Conservation (phyloP, 2,797 vertebrate genomes). For the Phataginus tricuspis region DNA sequence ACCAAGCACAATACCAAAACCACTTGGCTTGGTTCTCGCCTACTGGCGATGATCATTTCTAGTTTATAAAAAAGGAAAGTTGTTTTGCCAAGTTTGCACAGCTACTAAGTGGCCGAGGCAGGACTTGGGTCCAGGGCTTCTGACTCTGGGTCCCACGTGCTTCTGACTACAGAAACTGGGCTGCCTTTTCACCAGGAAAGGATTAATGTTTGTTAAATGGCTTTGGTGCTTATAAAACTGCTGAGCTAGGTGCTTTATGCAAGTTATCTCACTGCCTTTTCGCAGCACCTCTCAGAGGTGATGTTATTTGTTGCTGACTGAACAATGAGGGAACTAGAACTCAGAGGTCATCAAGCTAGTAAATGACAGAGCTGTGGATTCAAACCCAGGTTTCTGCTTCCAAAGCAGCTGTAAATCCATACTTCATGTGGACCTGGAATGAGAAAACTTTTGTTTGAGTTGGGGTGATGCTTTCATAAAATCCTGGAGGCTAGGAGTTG, state of each 20-base stretch:
- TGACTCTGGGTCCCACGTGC: not conserved
- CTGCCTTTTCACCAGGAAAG: constrained; percentile 26
- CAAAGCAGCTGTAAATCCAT: not conserved
- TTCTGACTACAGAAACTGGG: not conserved
- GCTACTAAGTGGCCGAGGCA: not conserved
- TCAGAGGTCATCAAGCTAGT: not conserved
- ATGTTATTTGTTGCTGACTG: not conserved
- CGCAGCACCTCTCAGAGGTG: not conserved
- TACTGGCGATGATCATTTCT: not conserved
- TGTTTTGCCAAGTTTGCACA: not conserved
- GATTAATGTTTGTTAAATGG: not conserved
- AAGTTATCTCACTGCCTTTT: not conserved
- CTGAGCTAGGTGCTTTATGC: not conserved
- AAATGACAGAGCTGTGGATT: not conserved
- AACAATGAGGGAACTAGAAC: constrained; percentile 35
- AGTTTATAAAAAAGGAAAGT: not conserved
- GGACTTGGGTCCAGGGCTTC: not conserved
- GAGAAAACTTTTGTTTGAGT: not conserved
- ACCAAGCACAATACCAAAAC: not conserved
- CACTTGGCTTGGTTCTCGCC: not conserved
- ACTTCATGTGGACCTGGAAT: not conserved
- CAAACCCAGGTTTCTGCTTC: not conserved
- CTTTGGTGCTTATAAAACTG: not conserved
- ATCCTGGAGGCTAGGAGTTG: not conserved
- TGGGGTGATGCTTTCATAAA: not conserved